phyloP scores from a whole-genome alignment of 2,888 invertebrate genomes.

The Acronicta aceris region DNA sequence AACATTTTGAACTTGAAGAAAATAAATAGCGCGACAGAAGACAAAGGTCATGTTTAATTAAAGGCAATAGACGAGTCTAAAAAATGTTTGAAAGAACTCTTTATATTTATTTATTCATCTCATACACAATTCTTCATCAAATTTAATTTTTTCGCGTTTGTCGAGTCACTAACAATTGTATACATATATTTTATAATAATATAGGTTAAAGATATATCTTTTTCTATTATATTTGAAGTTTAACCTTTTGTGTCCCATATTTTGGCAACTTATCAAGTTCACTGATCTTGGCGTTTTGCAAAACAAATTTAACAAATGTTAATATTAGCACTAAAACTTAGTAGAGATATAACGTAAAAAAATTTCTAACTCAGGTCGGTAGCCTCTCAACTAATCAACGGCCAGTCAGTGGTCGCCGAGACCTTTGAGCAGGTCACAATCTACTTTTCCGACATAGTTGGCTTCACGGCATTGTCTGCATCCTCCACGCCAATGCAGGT shows the following conservation, averaged over 20 bases:
- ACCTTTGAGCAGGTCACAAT: slow-evolving; percentile 97
- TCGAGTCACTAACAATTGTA: not conserved
- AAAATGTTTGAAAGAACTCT: not conserved
- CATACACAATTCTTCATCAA: not conserved
- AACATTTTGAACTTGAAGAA: slow-evolving; percentile 7
- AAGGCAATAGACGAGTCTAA: slow-evolving; percentile 1
- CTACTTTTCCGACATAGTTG: slow-evolving; percentile 97
- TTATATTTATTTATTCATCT: slow-evolving; percentile 2
- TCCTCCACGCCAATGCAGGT: slow-evolving; percentile 97
- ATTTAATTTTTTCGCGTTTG: not conserved
- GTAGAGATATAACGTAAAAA: no score
- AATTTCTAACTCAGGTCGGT: slow-evolving; percentile 90
- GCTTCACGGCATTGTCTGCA: slow-evolving; percentile 96
- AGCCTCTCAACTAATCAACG: slow-evolving; percentile 96
- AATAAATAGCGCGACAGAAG: not conserved
- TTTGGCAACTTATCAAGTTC: no score
- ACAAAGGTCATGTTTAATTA: slow-evolving; percentile 17
- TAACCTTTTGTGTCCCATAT: no score
- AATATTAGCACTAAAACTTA: no score
- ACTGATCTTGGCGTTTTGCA: no score
- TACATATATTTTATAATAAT: not conserved
- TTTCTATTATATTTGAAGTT: no score
- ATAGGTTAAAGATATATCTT: not conserved
- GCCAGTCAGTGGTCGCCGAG: slow-evolving; percentile 97
- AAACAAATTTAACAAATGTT: no score